Base-by-base conservation (phyloP, 2,797 vertebrate species). In the Rhabdomys pumilio region DNA sequence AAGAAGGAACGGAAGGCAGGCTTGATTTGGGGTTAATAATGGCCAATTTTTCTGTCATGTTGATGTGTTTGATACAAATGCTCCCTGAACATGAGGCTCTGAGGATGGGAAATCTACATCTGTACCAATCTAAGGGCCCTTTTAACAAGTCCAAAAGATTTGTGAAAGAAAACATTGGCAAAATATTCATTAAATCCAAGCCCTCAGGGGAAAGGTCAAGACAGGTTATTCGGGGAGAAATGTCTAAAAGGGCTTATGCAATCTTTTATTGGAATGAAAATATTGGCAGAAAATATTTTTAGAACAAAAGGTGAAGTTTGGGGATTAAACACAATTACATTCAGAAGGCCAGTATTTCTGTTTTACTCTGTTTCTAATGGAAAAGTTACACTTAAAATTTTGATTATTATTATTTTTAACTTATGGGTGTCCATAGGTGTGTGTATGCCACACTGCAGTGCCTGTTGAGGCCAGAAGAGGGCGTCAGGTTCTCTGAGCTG, bases 181-280 rank as follows among this genome's bases (percentile, higher is more conserved):
- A 95, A 96, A 88, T 95, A 19, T 53, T 95, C 80, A 93, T 95
- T 93, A 95, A 93, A 6, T 38, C 29, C 26, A 88, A 92, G 20
- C 14, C 17, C 67, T 29, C 15, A 67, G 38, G 85, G 55, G 34
- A 90, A 93, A 96, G 86, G n/a, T 95, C 94, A 91, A 87, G 47
- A 8, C 69, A 93, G 50, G 57, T 96, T 80, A 87, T 50, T 93
- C 44, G 80, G 83, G 86, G 57, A 88, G 94, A 41, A 63, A 85
- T 10, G 15, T 94, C 89, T 87, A 83, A 91, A 91, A 87, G 34
- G n/a, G 19, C 67, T 80, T 38, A 65, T 61, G 31, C 31, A 69
- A 38, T 93, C 41, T 83, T 55, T 87, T 93, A 91, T 55, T 96
- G 90, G 81, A 88, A 93, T 90, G 11, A 86, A 91, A 94, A 84